phyloP scores from a whole-genome alignment of 2,113 vertebrate genomes.

The Tyrannus savana region DNA sequence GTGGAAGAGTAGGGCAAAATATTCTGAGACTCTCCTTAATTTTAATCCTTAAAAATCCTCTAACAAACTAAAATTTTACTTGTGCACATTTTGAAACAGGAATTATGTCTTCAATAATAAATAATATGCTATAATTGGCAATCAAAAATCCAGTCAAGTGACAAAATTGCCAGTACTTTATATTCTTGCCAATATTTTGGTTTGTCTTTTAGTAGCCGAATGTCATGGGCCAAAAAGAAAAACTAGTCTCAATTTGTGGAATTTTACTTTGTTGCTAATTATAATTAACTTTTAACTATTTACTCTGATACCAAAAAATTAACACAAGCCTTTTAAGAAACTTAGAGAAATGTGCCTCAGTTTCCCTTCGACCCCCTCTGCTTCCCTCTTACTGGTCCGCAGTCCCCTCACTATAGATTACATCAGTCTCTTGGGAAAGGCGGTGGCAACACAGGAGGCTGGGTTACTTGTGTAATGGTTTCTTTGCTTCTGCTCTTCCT shows the following conservation, averaged over 20 bases:
- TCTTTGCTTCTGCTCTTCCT: not conserved
- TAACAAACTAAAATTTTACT: not conserved
- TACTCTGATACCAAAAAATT: not conserved
- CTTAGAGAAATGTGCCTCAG: not conserved
- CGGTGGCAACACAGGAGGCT: accelerated
- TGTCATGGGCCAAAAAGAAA: not conserved
- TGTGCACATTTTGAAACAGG: not conserved
- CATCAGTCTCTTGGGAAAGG: not conserved
- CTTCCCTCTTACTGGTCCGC: not conserved
- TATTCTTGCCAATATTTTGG: not conserved
- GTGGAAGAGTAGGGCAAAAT: not conserved
- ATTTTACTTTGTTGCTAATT: not conserved
- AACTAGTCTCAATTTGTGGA: not conserved
- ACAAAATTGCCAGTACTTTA: not conserved
- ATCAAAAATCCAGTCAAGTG: not conserved
- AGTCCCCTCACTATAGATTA: accelerated
- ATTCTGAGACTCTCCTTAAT: not conserved
- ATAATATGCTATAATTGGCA: not conserved
- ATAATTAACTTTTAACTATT: not conserved
- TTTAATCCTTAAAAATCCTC: not conserved
- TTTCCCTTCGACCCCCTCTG: not conserved
- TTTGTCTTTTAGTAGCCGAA: not conserved
- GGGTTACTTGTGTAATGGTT: accelerated
- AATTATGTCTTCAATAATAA: not conserved
- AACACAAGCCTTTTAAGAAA: not conserved